A percentile compares a stretch with the other conserved stretches of the same genome.
phyloP scores from a whole-genome alignment of 2,888 invertebrate species.

The Andrena dorsata region DNA sequence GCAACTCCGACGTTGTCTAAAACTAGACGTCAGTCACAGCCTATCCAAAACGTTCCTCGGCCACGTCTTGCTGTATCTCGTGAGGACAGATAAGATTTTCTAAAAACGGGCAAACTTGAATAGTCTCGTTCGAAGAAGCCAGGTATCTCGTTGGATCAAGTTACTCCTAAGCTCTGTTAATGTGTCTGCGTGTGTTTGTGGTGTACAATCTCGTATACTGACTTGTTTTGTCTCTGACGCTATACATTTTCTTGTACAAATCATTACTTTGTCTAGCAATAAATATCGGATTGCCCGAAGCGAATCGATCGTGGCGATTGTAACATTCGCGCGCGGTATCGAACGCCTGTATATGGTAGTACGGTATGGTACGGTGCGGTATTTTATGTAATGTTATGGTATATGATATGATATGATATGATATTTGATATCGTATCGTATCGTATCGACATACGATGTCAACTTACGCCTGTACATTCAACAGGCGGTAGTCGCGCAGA shows the following conservation, averaged over 20 bases:
- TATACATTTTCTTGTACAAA: conserved; percentile 81
- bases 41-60: conserved; percentile 74
- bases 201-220: conserved; percentile 77
- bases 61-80: conserved; percentile 37
- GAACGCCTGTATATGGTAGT: conserved; percentile 60
- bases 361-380: too few relatives aligned
- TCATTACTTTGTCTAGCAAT: conserved; percentile 81
- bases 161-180: conserved; percentile 44
- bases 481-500: neutral
- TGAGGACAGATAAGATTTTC: conserved; percentile 35
- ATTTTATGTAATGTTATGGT: too few relatives aligned
- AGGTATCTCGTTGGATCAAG: conserved; percentile 54
- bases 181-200: conserved; percentile 17
- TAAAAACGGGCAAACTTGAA: conserved; percentile 60
- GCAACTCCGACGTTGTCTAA: conserved; percentile 70
- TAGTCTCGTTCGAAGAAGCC: conserved; percentile 53
- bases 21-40: conserved; percentile 81
- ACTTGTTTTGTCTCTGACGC: conserved; percentile 57
- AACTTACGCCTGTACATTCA: conserved; percentile 78
- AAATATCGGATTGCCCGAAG: conserved; percentile 81
- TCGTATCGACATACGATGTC: conserved; percentile 71
- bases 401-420: too few relatives aligned
- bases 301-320: conserved; percentile 70
- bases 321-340: conserved; percentile 12
- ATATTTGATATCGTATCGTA: too few relatives aligned